These are phyloP conservation scores for Biston betularia DNA, from an alignment of 2,888 invertebrate species.

Conservation along the genomic window DNA sequence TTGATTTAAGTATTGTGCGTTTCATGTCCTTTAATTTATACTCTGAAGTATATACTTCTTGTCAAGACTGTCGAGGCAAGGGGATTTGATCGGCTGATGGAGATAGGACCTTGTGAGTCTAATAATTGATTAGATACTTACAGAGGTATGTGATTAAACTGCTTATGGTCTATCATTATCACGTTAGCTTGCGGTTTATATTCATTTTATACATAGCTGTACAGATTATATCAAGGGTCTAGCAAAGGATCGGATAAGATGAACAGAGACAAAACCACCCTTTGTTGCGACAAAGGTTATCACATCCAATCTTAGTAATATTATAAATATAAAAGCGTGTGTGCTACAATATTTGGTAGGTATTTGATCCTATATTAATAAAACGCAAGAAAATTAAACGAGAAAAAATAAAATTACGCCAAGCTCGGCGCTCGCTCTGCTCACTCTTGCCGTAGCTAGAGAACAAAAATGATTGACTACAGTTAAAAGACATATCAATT, in stretches of 20 bases:
- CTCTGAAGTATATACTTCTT: background rate
- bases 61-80: constrained; percentile 12
- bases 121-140: constrained; percentile 33
- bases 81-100: constrained; percentile 34
- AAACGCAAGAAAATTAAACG: too few relatives aligned
- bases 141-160: constrained; percentile 6
- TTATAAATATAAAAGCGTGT: too few relatives aligned
- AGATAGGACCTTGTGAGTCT: constrained; percentile 25
- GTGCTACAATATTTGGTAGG: too few relatives aligned
- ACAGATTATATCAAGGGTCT: background rate
- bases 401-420: too few relatives aligned
- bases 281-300: background rate
- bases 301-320: too few relatives aligned
- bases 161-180: constrained; percentile 1
- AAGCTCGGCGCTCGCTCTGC: too few relatives aligned
- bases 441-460: too few relatives aligned
- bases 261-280: background rate
- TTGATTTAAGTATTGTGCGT: background rate
- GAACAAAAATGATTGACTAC: too few relatives aligned
- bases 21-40: background rate
- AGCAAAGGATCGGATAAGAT: background rate
- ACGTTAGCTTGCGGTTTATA: background rate
- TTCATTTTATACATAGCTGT: background rate
- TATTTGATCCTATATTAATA: too few relatives aligned
- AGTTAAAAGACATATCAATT: too few relatives aligned